Conservation (phyloP, 1,140 invertebrate genomes). For the Drosophila kikkawai region DNA sequence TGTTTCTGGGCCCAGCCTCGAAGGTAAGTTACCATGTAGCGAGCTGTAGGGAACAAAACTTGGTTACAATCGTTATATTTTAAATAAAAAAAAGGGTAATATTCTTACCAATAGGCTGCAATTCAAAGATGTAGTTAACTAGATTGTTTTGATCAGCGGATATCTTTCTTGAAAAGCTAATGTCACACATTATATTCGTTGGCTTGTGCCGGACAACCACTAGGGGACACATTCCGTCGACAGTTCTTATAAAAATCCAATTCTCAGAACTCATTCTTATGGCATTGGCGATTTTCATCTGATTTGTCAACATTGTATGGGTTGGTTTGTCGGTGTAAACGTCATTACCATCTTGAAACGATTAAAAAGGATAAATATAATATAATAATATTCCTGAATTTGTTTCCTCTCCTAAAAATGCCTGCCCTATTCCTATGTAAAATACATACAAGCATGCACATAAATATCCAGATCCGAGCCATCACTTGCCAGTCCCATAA, state of each 20-base stretch:
- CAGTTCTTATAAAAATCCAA: neutral
- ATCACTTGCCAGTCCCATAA: slow-evolving; percentile 24
- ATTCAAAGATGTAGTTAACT: slow-evolving; percentile 44
- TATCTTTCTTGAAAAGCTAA: slow-evolving; percentile 15
- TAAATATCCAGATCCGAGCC: slow-evolving; percentile 40
- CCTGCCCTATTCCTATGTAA: neutral
- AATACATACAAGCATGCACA: slow-evolving; percentile 18
- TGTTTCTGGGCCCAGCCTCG: slow-evolving; percentile 18
- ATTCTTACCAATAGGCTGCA: slow-evolving; percentile 44
- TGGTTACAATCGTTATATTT: neutral
- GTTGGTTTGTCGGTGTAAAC: neutral
- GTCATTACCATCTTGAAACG: neutral
- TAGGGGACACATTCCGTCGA: slow-evolving; percentile 16
- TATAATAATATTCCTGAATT: too few species aligned
- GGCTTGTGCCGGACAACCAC: slow-evolving; percentile 2
- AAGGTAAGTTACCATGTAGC: slow-evolving; percentile 56
- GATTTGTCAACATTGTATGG: neutral
- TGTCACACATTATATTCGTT: slow-evolving; percentile 20
- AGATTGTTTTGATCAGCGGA: slow-evolving; percentile 30
- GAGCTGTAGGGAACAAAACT: slow-evolving; percentile 12
- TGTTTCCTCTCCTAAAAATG: neutral
- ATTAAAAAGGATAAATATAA: neutral
- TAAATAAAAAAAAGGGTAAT: neutral
- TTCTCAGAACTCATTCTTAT: neutral
- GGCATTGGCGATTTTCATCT: neutral